Base-by-base conservation (phyloP, 2,113 vertebrate genomes). In the Diphyllodes magnificus region DNA sequence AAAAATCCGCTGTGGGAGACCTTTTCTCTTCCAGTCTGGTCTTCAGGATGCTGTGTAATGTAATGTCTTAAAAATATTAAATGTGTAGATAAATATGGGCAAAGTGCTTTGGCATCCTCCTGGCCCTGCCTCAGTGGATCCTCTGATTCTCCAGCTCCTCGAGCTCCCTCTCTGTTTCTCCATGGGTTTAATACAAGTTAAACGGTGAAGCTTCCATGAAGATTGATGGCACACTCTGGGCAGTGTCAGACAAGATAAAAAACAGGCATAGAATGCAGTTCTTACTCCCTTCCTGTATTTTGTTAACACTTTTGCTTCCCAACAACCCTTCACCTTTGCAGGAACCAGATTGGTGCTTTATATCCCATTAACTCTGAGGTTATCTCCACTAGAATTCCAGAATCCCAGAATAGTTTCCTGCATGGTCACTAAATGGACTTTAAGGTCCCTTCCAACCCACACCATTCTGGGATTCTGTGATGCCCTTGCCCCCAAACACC, bases 11-110 rank as follows among this genome's bases (percentile, higher is more conserved):
- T 6, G 0, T 20, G 44, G 42, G 45, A 45, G 50, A 63, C 3
- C n/a, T 65, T 47, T 17, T 6, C 33, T 40, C 12, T 31, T 8
- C 16, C 15, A 28, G 28, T 49, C 54, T 33, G 14, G 14, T 56
- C 44, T 49, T 60, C n/a, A 19, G 13, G 0, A 1, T 45, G 21
- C 27, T 51, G 13, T n/a, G 37, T 33, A 16, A 24, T 27, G 23
- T 9, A 30, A 28, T 47, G 25, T 18, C 40, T 51, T 21, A 12
- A 53, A 54, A 45, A 20, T 49, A 37, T 6, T 25, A 0, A 45
- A 30, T 47, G 19, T 54, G 3, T 2, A 20, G 39, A 17, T 30
- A n/a, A 39, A 40, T 24, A 7, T 28, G n/a, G 47, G 64, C 21
- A 37, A 15, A 59, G 63, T 18, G 37, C 37, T 68, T 27, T 59